phyloP scores from a whole-genome alignment of 2,113 vertebrate genomes.

The Pygoscelis antarcticus region DNA sequence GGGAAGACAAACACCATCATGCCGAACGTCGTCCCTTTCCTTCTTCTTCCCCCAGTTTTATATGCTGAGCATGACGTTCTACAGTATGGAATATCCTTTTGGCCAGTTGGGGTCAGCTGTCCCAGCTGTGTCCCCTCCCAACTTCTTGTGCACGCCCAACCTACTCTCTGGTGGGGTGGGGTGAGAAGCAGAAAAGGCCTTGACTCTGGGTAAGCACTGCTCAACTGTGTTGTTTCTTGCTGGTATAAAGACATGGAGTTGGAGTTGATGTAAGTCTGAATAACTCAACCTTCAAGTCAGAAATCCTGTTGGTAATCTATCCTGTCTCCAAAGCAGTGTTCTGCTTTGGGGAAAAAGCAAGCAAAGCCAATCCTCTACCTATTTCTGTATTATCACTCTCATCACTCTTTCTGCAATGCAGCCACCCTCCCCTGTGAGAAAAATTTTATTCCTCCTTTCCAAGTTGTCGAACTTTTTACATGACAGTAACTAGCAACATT shows the following conservation, averaged over 20 bases:
- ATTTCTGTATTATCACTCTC: not conserved
- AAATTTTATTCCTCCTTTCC: not conserved
- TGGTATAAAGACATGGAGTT: not conserved
- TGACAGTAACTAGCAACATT: not conserved
- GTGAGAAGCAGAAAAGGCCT: too few species aligned
- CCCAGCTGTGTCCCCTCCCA: too few species aligned
- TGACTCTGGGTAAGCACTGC: too few species aligned
- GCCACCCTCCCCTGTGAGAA: not conserved
- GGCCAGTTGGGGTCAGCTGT: too few species aligned
- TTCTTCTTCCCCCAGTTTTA: too few species aligned
- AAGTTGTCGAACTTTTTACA: not conserved
- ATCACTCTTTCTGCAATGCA: not conserved
- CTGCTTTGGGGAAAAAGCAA: not conserved
- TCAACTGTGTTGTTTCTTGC: not conserved
- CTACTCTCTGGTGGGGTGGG: too few species aligned
- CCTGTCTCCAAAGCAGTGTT: not conserved
- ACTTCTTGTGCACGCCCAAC: too few species aligned
- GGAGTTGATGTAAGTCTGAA: not conserved
- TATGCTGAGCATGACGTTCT: too few species aligned
- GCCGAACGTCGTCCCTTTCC: too few species aligned
- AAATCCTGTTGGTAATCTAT: not conserved
- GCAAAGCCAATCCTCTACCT: not conserved
- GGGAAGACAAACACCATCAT: too few species aligned
- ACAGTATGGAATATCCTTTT: too few species aligned
- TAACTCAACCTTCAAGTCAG: not conserved